Evolutionary conservation across 2,797 vertebrate species (phyloP), one percentile per base, ranked within the genome.

Genomic region (Paramormyrops hopkinsi): DNA sequence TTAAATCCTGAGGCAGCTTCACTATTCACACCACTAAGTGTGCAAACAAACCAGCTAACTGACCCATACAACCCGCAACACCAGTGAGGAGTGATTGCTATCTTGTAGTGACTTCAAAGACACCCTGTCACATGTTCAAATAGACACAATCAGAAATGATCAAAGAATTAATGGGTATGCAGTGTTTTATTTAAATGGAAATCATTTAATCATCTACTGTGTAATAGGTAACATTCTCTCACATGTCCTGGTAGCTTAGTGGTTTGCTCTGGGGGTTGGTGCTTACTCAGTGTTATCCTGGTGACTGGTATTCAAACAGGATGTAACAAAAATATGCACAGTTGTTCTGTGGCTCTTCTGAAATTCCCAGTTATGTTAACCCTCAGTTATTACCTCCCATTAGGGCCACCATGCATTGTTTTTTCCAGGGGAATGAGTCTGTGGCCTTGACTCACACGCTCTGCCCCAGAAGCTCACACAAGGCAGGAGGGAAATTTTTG

Each of bases 361-460:
- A 41, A 76, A 37, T 41, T 76, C 69, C 69, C 4, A 76, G 69
- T 76, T 76, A 41, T 76, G 11, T 19, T 76, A 76, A 5, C 69
- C 33, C 33, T 76, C 69, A 41, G 33, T 76, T 37, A 33, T 11
- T 73, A 19, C 11, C 14, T 41, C 69, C 69, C 33, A 76, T 76
- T 41, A 17, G 69, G 33, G 14, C 33, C 33, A 41, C 33, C 33
- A 41, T 41, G 69, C 69, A 65, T 76, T 76, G 29, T 41, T 41
- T 41, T 41, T 33, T 19, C 93, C 93, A 93, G 93, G 93, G 88
- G 90, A 91, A 33, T 37, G 5, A 76, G 69, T 33, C 33, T 79
- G 17, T 41, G 73, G 37, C 73, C 2, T 79, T 11, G 2, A 44
- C 73, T 41, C 6, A 44, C 19, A 79, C 8, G 73, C 6, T 79